A percentile compares a stretch with the other conserved stretches of the same genome.
Evolutionary conservation across 2,113 vertebrate species (phyloP).

Genomic region (Onychostruthus taczanowskii): DNA sequence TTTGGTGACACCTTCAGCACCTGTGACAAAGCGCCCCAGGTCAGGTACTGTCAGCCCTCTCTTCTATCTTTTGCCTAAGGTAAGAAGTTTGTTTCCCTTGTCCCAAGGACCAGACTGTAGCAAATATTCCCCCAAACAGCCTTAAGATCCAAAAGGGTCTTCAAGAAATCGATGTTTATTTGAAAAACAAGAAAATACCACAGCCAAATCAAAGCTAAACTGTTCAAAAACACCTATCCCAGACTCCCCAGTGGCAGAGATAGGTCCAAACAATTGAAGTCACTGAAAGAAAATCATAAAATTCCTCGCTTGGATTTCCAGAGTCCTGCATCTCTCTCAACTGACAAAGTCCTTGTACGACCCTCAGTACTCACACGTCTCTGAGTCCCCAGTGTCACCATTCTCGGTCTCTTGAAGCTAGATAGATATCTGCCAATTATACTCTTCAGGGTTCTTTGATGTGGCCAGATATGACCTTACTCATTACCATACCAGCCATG

Average conservation of each 20-base stretch:
- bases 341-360: slow-evolving; percentile 49
- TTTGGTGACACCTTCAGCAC: slow-evolving; percentile 23
- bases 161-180: slow-evolving; percentile 55
- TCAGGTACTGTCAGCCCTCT: neutral
- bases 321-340: slow-evolving; percentile 30
- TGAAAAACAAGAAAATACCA: slow-evolving; percentile 55
- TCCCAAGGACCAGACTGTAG: neutral
- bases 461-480: slow-evolving; percentile 56
- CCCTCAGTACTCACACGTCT: slow-evolving; percentile 26
- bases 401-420: slow-evolving; percentile 7
- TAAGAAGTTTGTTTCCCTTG: slow-evolving; percentile 45
- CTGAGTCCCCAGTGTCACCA: slow-evolving; percentile 15
- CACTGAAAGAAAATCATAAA: slow-evolving; percentile 19
- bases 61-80: slow-evolving; percentile 45
- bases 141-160: slow-evolving; percentile 16
- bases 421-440: slow-evolving; percentile 67
- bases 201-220: slow-evolving; percentile 54
- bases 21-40: slow-evolving; percentile 33
- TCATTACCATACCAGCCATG: slow-evolving; percentile 60
- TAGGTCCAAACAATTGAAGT: slow-evolving; percentile 30
- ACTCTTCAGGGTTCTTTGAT: slow-evolving; percentile 49
- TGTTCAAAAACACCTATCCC: slow-evolving; percentile 28
- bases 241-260: slow-evolving; percentile 26
- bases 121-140: slow-evolving; percentile 37
- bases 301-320: neutral